Base-by-base conservation (phyloP, 2,888 invertebrate genomes). In the Melipona bicolor region DNA sequence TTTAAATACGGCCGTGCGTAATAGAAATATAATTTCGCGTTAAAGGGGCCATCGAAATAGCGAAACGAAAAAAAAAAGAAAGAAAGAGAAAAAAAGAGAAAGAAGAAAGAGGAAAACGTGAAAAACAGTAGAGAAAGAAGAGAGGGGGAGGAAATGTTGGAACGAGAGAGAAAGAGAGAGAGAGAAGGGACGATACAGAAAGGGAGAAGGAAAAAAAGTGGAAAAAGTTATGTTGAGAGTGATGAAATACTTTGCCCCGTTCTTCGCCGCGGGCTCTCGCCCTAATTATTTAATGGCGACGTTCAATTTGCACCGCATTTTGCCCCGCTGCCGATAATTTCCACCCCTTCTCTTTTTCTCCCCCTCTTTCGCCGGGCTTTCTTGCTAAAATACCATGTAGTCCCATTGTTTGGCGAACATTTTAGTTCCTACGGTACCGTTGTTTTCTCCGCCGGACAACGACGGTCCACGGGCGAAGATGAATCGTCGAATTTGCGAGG, bases 1-100 rank as follows among this genome's bases (percentile, higher is more conserved):
- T 84, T 89, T 90, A 87, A 89, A 90, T 87, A 89, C 89, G 83
- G 87, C 68, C 88, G 84, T 90, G 89, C 89, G 90, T 90, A 88
- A 89, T 89, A 87, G 89, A 88, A 90, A 90, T 88, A 90, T 89
- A 89, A 89, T 89, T 89, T 89, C 87, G 64, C 83, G 82, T 79
- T 87, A 85, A 84, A 87, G 88, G 83, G 87, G 68, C 75, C 72
- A 72, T 72, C 62, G 85, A 75, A 83, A 50, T 67, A 54, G 69
- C 76, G 79, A 77, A 68, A 62, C 61, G 62, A 62, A 76, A 61
- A 56, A 27, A 61, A 32, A 69, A n/a, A 24, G 49, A 56, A 52
- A 49, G 64, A 49, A 62, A 70, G 43, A 3, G 43, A 19, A 32
- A 3, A 27, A n/a, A 4, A 15, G n/a, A 17, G 27, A 9, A 27